Evolutionary conservation across 2,113 vertebrate species (phyloP).

Genomic region (Cyphomyrus discorhynchus): DNA sequence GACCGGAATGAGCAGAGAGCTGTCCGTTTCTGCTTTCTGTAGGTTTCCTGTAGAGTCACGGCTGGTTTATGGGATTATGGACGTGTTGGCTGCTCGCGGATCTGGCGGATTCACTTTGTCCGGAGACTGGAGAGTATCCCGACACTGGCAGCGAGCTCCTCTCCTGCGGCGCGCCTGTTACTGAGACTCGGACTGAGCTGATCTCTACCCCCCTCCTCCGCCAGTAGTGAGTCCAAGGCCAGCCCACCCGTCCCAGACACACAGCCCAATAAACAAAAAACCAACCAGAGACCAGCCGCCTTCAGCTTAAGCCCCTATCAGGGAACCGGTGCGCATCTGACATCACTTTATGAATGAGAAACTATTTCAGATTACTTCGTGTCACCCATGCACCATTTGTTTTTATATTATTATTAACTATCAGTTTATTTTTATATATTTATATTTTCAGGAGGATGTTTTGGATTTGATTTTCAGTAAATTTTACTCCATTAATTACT

Average conservation of each 20-base stretch:
- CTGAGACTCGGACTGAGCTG: constrained; percentile 58
- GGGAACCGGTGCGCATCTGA: constrained; percentile 23
- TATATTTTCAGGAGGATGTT: background rate
- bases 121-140: constrained; percentile 49
- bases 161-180: constrained; percentile 59
- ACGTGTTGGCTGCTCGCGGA: constrained; percentile 37
- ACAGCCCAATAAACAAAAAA: constrained; percentile 27
- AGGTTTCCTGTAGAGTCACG: constrained; percentile 42
- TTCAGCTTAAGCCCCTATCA: constrained; percentile 24
- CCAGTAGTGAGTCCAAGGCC: constrained; percentile 50
- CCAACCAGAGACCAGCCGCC: constrained; percentile 29
- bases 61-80: constrained; percentile 43
- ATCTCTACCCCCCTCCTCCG: constrained; percentile 28
- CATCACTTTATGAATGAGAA: constrained; percentile 29
- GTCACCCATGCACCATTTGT: background rate
- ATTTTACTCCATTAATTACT: background rate
- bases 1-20: constrained; percentile 34
- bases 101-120: constrained; percentile 50
- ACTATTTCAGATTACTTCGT: constrained; percentile 13
- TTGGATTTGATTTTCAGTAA: background rate
- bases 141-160: constrained; percentile 53
- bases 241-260: constrained; percentile 50
- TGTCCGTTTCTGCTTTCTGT: constrained; percentile 46
- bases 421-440: background rate
- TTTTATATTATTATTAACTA: background rate